phyloP scores from a whole-genome alignment of 2,888 invertebrate genomes.

The Brachyptera risi region DNA sequence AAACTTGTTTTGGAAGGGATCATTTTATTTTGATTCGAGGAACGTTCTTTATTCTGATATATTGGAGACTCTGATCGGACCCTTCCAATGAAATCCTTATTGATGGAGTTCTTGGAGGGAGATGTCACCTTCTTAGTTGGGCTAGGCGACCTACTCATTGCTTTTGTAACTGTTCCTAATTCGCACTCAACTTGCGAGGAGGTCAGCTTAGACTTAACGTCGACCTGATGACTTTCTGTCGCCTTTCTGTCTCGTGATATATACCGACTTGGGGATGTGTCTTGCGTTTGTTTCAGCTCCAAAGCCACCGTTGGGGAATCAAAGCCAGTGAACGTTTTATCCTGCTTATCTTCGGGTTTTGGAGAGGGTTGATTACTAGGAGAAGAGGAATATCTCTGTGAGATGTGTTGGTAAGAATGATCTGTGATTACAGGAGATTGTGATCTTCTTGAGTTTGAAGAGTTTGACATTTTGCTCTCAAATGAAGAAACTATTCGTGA shows the following conservation, averaged over 20 bases:
- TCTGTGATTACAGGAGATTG: background rate
- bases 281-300: background rate
- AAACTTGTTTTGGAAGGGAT: background rate
- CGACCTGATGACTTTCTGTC: background rate
- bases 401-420: background rate
- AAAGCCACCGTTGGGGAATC: background rate
- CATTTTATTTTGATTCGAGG: background rate
- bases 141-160: background rate
- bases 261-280: background rate
- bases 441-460: background rate
- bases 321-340: too few relatives aligned
- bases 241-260: too few relatives aligned
- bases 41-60: background rate
- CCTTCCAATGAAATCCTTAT: constrained; percentile 8
- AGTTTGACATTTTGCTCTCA: background rate
- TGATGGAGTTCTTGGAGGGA: constrained; percentile 1
- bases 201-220: background rate
- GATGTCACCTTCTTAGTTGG: background rate
- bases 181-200: background rate
- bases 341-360: too few relatives aligned
- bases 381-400: background rate
- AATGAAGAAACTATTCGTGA: background rate
- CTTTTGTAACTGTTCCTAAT: background rate
- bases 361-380: background rate
- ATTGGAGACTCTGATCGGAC: background rate